Percentiles rank a stretch among this genome's conserved stretches.
Evolutionary conservation across 2,113 vertebrate genomes (phyloP).

Genomic region (Pontoporia blainvillei): DNA sequence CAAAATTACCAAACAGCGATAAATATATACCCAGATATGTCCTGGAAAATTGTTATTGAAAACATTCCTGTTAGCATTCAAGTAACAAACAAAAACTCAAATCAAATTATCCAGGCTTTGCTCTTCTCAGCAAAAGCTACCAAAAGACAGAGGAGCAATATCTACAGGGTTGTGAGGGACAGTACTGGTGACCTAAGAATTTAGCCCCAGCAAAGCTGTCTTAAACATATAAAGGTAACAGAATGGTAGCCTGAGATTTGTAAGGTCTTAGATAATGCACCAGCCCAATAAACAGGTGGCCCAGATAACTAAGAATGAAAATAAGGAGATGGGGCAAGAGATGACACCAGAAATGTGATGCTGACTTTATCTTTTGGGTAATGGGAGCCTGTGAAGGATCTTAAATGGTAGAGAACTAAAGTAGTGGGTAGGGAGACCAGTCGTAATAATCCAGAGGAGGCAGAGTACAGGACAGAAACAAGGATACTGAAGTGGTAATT

Average conservation of each 20-base stretch:
- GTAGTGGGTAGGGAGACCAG: not conserved
- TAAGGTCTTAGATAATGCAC: not conserved
- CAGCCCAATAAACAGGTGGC: not conserved
- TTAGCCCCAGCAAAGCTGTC: not conserved
- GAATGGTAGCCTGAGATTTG: not conserved
- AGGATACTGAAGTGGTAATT: not conserved
- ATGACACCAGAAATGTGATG: not conserved
- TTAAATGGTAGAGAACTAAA: not conserved
- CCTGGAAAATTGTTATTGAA: not conserved
- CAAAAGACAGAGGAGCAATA: not conserved
- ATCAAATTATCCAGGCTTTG: not conserved
- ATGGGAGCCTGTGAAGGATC: not conserved
- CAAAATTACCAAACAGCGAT: not conserved
- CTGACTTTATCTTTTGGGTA: not conserved
- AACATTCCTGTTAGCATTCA: not conserved
- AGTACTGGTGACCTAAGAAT: not conserved
- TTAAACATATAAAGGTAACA: not conserved
- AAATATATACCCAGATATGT: not conserved
- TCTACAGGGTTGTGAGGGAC: not conserved
- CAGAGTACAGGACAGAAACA: not conserved
- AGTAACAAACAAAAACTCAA: constrained; percentile 2
- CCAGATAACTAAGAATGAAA: not conserved
- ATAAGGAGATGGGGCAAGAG: not conserved
- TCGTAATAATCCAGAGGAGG: not conserved
- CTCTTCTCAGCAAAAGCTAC: not conserved